A percentile compares a stretch with the other conserved stretches of the same genome.
phyloP scores from a whole-genome alignment of 2,797 vertebrate species.

The Poeciliopsis paucimaculata region DNA sequence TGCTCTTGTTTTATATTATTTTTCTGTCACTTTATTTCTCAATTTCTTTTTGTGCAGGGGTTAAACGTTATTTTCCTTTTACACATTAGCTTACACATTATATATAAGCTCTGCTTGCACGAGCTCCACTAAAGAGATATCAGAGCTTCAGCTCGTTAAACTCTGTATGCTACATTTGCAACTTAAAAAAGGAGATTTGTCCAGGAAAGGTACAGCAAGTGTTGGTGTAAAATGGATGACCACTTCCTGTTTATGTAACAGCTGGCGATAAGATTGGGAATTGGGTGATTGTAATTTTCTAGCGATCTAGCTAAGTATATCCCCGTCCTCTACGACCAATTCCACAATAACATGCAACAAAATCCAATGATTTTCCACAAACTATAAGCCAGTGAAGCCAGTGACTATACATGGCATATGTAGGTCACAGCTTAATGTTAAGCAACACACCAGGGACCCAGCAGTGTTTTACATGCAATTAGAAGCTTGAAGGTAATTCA shows the following conservation, averaged over 20 bases:
- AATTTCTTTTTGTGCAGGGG: constrained; percentile 13
- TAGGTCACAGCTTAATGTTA: constrained; percentile 76
- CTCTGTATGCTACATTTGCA: constrained; percentile 57
- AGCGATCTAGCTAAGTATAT: constrained; percentile 73
- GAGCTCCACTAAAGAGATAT: constrained; percentile 28
- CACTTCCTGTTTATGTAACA: constrained; percentile 58
- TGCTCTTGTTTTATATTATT: constrained; percentile 35
- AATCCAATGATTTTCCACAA: constrained; percentile 84
- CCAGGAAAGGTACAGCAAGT: constrained; percentile 64
- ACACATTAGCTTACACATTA: background rate
- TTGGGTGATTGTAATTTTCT: constrained; percentile 68
- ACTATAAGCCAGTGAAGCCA: constrained; percentile 78
- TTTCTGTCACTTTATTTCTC: constrained; percentile 15
- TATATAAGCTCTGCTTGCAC: background rate
- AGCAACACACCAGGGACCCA: constrained; percentile 53
- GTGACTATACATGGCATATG: constrained; percentile 78
- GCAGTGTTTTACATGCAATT: constrained; percentile 61
- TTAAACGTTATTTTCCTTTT: background rate
- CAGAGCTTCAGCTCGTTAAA: constrained; percentile 40
- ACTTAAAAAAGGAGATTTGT: constrained; percentile 70
- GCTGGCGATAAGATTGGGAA: constrained; percentile 45
- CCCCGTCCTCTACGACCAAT: constrained; percentile 60
- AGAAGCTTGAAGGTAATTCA: constrained; percentile 56
- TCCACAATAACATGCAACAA: constrained; percentile 74
- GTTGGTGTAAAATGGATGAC: constrained; percentile 53